Conservation (phyloP, 2,888 invertebrate species). For the Agrotis ipsilon region DNA sequence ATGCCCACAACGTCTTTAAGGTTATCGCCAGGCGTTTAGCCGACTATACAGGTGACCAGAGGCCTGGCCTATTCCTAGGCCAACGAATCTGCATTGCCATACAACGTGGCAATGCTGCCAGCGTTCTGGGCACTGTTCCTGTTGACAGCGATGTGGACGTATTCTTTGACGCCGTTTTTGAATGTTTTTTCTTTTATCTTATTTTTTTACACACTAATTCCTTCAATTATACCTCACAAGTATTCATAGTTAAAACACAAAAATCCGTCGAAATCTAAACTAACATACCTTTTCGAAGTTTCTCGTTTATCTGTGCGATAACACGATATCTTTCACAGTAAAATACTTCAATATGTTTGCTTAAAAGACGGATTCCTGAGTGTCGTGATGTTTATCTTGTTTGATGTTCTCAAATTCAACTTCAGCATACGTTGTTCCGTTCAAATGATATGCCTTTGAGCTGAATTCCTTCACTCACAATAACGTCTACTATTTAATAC, state of each 20-base stretch:
- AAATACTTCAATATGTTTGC: slow-evolving; percentile 52
- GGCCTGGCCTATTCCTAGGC: too few species aligned
- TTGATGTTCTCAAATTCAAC: slow-evolving; percentile 46
- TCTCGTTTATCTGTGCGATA: slow-evolving; percentile 57
- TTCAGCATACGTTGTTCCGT: slow-evolving; percentile 16
- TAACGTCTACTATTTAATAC: slow-evolving; percentile 34
- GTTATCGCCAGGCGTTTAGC: too few species aligned
- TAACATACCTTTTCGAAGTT: not conserved
- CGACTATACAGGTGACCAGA: too few species aligned
- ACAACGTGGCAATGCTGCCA: too few species aligned
- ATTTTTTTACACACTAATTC: too few species aligned
- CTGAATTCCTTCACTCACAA: slow-evolving; percentile 32
- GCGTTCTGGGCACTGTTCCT: too few species aligned
- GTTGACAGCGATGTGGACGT: too few species aligned
- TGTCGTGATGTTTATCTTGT: slow-evolving; percentile 42
- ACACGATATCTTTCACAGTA: slow-evolving; percentile 53
- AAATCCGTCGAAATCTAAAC: slow-evolving; percentile 23
- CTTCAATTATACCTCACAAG: not conserved
- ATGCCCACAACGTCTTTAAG: too few species aligned
- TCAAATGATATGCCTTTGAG: slow-evolving; percentile 40
- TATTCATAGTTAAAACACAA: not conserved
- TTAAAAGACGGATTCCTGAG: slow-evolving; percentile 35
- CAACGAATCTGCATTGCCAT: too few species aligned
- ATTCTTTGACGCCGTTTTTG: too few species aligned
- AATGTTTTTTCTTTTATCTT: too few species aligned